phyloP scores from a whole-genome alignment of 2,888 invertebrate species.

The Cheilosia grossa region DNA sequence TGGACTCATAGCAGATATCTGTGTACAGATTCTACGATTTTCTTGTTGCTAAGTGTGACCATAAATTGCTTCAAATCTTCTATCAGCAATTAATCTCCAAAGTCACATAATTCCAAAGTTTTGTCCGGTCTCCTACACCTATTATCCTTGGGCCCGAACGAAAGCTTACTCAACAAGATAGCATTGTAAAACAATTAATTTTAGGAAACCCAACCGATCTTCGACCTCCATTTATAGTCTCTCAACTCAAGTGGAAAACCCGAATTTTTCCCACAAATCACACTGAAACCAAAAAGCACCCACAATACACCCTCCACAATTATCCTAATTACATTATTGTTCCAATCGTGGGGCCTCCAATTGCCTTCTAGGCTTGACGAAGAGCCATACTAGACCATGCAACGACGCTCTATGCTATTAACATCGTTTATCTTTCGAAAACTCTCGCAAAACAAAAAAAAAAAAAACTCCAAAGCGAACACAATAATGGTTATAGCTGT shows the following conservation, averaged over 20 bases:
- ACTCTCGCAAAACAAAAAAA: slow-evolving; percentile 14
- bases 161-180: too few species aligned
- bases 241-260: background rate
- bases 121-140: too few species aligned
- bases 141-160: too few species aligned
- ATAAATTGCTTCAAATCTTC: too few species aligned
- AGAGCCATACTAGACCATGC: slow-evolving; percentile 14
- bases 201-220: background rate
- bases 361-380: slow-evolving; percentile 1
- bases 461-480: slow-evolving; percentile 35
- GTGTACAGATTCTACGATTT: too few species aligned
- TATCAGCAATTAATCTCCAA: too few species aligned
- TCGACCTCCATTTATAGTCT: background rate
- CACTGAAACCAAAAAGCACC: slow-evolving; percentile 12
- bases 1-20: too few species aligned
- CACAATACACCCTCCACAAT: slow-evolving; percentile 20
- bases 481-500: slow-evolving; percentile 55
- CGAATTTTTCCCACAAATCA: slow-evolving; percentile 2
- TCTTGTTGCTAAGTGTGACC: too few species aligned
- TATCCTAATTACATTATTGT: slow-evolving; percentile 60
- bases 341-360: slow-evolving; percentile 28
- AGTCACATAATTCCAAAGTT: too few species aligned
- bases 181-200: too few species aligned
- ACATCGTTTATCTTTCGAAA: slow-evolving; percentile 40
- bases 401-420: slow-evolving; percentile 40